Conservation (phyloP, 2,113 vertebrate genomes). For the Prunella himalayana region DNA sequence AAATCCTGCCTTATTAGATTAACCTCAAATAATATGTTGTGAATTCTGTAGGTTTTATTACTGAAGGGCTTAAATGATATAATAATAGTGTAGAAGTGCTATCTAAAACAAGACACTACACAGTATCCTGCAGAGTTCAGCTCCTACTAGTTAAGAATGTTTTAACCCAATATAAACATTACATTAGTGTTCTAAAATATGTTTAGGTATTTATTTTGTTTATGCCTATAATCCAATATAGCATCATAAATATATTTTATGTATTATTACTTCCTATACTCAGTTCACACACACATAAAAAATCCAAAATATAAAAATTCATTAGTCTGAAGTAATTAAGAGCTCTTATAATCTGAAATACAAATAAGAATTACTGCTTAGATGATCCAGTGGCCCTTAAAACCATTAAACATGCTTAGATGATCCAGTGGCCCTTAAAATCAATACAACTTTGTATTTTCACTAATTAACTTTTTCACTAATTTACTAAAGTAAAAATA, state of each 20-base stretch:
- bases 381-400: background rate
- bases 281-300: background rate
- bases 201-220: background rate
- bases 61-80: background rate
- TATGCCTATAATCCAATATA: background rate
- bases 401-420: background rate
- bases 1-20: background rate
- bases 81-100: background rate
- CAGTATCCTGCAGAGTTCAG: background rate
- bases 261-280: background rate
- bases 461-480: too few relatives aligned
- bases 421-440: background rate
- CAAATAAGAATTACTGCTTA: background rate
- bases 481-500: background rate
- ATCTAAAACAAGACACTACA: background rate
- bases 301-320: background rate
- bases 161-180: background rate
- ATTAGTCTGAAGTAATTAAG: background rate
- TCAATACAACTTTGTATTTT: background rate
- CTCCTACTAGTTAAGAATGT: background rate
- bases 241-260: background rate
- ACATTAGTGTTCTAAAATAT: background rate
- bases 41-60: background rate
- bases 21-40: background rate
- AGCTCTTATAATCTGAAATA: background rate